Evolutionary conservation across 1,140 invertebrate species (phyloP), one percentile per base, ranked within the genome.

Genomic region (Galleria mellonella): DNA sequence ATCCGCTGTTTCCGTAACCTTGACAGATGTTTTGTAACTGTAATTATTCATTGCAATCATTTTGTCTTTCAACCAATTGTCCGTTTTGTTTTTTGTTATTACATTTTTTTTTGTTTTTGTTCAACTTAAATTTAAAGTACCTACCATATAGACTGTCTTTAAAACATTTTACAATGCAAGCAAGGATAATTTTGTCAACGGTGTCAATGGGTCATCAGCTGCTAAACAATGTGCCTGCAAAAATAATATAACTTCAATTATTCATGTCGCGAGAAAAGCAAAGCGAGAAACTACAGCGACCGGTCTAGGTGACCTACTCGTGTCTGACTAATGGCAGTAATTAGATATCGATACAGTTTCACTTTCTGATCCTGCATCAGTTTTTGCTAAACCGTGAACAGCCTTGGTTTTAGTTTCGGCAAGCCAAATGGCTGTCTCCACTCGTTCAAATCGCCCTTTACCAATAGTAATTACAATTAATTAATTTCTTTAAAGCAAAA

Each of bases 241-340:
- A 62, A 61, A 65, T 51, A 49, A 46, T 37, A 55, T 49, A 43
- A 59, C 54, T 69, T 73, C 69, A 76, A 78, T 47, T 78, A 81
- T 81, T 83, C 69, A 59, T 69, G 68, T 61, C 58, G 40, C 52
- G 51, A 59, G 68, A 76, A 76, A 76, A 69, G 56, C 64, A 58
- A 62, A 64, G 53, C 62, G 54, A 62, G 58, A 62, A 65, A 73
- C 68, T 64, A 68, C 43, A 44, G 56, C 55, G 61, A 69, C 70
- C 66, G 58, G 70, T 69, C 56, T 54, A 33, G 14, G 47, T 59
- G 72, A 68, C 64, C 74, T 62, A 62, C 55, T 61, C 63, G 53
- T 47, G 57, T 62, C 49, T 58, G 50, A 62, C 62, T 62, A 77
- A 72, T 70, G 63, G 52, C 54, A 62, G 55, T 70, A 67, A 76